phyloP scores from a whole-genome alignment of 2,797 vertebrate genomes.

The Falco novaeseelandiae region DNA sequence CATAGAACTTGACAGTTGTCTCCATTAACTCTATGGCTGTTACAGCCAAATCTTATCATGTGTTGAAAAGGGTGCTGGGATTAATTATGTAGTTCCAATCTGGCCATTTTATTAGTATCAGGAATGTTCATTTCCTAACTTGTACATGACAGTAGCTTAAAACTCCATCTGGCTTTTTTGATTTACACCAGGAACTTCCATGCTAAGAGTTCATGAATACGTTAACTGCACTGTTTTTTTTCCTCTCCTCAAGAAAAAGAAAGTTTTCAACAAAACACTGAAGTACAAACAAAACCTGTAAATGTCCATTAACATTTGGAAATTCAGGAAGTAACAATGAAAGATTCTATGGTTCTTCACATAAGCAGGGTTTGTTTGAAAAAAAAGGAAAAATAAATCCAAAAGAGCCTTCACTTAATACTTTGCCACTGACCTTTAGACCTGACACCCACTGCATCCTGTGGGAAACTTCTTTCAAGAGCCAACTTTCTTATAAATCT shows the following conservation, averaged over 20 bases:
- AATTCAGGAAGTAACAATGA: background rate
- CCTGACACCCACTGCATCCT: slow-evolving; percentile 56
- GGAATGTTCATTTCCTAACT: background rate
- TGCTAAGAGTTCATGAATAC: background rate
- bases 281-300: background rate
- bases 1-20: background rate
- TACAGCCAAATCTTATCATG: slow-evolving; percentile 21
- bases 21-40: background rate
- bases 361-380: background rate
- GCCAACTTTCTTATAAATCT: slow-evolving; percentile 16
- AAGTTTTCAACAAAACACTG: background rate
- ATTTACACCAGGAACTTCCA: slow-evolving; percentile 41
- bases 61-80: background rate
- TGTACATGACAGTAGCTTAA: slow-evolving; percentile 26
- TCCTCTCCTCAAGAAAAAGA: background rate
- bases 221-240: background rate
- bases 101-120: slow-evolving; percentile 35
- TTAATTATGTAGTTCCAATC: slow-evolving; percentile 45
- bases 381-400: background rate
- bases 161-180: slow-evolving; percentile 57
- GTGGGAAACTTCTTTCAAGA: slow-evolving; percentile 49
- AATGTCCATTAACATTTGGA: background rate
- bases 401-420: background rate
- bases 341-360: background rate
- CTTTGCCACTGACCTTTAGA: slow-evolving; percentile 50